phyloP scores from a whole-genome alignment of 2,888 invertebrate species.

The Petrolisthes manimaculis region DNA sequence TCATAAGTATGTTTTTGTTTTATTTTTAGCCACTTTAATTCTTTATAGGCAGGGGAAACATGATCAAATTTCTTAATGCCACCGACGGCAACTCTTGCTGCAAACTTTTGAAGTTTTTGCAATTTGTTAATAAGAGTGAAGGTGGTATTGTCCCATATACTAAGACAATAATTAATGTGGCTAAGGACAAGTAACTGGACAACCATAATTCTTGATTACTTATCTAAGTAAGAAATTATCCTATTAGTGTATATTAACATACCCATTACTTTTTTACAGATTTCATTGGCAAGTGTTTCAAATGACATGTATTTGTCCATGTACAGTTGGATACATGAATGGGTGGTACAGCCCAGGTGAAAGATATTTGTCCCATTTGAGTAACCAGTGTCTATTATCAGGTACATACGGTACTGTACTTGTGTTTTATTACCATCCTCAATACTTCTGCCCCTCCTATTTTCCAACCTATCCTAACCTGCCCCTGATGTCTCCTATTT shows the following conservation, averaged over 20 bases:
- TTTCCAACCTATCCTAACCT: too few relatives aligned
- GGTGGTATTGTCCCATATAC: not conserved
- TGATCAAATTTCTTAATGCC: not conserved
- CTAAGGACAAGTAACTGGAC: not conserved
- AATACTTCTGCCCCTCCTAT: too few relatives aligned
- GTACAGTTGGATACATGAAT: not conserved
- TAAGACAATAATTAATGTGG: not conserved
- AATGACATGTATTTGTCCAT: not conserved
- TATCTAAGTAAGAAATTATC: not conserved
- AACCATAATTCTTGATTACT: not conserved
- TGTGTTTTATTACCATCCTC: too few relatives aligned
- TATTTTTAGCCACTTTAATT: not conserved
- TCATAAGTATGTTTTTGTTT: not conserved
- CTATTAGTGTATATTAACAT: not conserved
- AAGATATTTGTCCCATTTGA: too few relatives aligned
- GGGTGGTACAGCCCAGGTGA: too few relatives aligned
- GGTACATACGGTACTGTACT: too few relatives aligned
- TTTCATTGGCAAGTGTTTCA: not conserved
- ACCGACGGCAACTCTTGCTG: not conserved
- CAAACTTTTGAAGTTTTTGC: not conserved
- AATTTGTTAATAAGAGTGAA: not conserved
- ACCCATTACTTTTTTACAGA: not conserved
- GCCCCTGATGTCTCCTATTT: too few relatives aligned
- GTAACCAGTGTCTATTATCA: too few relatives aligned
- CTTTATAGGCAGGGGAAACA: slow-evolving; percentile 4